phyloP scores from a whole-genome alignment of 2,888 invertebrate genomes.

The Epinotia demarniana region DNA sequence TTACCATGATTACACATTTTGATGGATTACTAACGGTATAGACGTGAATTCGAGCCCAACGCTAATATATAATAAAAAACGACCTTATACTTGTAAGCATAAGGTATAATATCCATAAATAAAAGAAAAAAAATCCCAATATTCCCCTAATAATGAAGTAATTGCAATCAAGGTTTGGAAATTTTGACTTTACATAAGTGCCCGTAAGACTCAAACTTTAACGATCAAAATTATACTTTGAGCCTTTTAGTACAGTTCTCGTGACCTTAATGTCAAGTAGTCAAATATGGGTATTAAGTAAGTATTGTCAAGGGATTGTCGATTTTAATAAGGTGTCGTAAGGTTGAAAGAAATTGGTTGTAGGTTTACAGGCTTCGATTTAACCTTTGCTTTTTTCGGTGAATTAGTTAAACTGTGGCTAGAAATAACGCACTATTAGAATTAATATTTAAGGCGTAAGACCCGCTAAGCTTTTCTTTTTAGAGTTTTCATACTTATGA shows the following conservation, averaged over 20 bases:
- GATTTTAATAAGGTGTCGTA: neutral
- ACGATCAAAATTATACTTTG: neutral
- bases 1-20: neutral
- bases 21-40: neutral
- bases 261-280: neutral
- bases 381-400: slow-evolving; percentile 1
- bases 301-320: neutral
- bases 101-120: neutral
- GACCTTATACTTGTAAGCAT: neutral
- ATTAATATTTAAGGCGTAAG: too few species aligned
- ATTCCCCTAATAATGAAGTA: neutral
- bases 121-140: neutral
- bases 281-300: neutral
- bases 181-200: neutral
- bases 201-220: neutral
- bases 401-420: neutral
- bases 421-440: neutral
- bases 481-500: too few species aligned
- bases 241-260: neutral
- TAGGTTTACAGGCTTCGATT: neutral
- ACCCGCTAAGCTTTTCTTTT: too few species aligned
- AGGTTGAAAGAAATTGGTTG: neutral
- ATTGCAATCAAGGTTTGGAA: neutral
- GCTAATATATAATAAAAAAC: neutral
- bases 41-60: neutral